Base-by-base conservation (phyloP, 2,888 invertebrate species). In the Eupithecia subfuscata region DNA sequence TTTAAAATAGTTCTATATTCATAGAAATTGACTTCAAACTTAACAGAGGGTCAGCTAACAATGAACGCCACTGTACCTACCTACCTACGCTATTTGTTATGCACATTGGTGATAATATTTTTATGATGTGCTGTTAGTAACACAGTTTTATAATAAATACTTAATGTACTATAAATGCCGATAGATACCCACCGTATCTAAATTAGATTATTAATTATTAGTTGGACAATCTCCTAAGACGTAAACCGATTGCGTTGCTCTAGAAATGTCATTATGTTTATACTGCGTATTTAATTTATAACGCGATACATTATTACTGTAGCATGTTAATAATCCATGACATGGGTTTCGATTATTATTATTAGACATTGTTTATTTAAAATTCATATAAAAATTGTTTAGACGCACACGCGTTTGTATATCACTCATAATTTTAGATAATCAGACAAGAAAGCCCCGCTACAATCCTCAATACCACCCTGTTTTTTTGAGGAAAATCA, bases 201-300 rank as follows among this genome's bases (percentile, higher is more conserved):
- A 34, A 67, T 67, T 40, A 40, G 37, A 40, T 67, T 37, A 65
- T 18, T 67, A 67, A 67, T 40, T 40, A 67, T 40, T 68, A 67
- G 34, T 18, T 65, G n/a, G 43, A 25, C 43, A 68, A 22, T 68
- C 43, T 30, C 9, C 37, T 67, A 34, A 34, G 68, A 43, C 68
- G n/a, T 67, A 68, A 40, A 68, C 7, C 14, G 14, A 68, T 68
- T 43, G 68, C 40, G 37, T 40, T 68, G 68, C 68, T 68, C 68
- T 68, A 68, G 22, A 43, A 43, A 68, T 68, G 68, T 68, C 65
- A 34, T 34, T n/a, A n/a, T 22, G 65, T n/a, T 67, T 37, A 37
- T n/a, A 65, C 22, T n/a, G 37, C 65, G 65, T 11, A 65, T 9
- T n/a, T 40, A 65, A 65, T 65, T 37, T 65, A 67, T 37, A 37